Conservation (phyloP, 2,113 vertebrate genomes). For the Notarius lentiginosus region DNA sequence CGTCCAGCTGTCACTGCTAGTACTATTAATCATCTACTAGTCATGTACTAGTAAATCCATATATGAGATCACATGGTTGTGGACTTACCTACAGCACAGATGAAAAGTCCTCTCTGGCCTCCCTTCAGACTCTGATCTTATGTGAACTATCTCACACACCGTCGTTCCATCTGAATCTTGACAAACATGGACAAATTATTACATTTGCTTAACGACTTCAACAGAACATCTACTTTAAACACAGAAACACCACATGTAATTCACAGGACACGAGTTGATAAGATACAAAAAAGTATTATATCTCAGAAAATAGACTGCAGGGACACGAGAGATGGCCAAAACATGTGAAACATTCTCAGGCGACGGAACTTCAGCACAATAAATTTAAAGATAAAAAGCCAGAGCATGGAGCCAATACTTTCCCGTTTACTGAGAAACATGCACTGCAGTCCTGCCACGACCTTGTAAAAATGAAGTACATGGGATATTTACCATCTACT, state of each 20-base stretch:
- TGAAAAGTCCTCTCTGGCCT: constrained; percentile 93
- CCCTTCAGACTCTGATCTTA: constrained; percentile 92
- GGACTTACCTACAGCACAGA: constrained; percentile 88
- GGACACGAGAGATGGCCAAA: neutral
- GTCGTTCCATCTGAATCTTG: constrained; percentile 85
- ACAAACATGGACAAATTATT: constrained; percentile 2
- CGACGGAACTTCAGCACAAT: neutral
- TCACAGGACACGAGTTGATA: neutral
- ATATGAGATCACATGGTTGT: neutral
- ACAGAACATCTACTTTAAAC: neutral
- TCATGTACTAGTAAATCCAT: neutral
- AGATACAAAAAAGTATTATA: neutral
- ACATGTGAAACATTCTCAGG: neutral
- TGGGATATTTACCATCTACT: neutral
- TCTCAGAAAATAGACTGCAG: neutral
- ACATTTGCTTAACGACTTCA: neutral
- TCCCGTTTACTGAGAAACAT: neutral
- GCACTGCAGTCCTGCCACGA: neutral
- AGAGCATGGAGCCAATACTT: constrained; percentile 11
- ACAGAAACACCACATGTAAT: neutral
- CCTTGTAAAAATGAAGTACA: neutral
- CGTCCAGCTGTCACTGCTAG: neutral
- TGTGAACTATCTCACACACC: constrained; percentile 91
- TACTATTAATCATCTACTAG: neutral
- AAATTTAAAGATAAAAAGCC: neutral